Conservation (phyloP, 2,888 invertebrate genomes). For the Andrena trimmerana region DNA sequence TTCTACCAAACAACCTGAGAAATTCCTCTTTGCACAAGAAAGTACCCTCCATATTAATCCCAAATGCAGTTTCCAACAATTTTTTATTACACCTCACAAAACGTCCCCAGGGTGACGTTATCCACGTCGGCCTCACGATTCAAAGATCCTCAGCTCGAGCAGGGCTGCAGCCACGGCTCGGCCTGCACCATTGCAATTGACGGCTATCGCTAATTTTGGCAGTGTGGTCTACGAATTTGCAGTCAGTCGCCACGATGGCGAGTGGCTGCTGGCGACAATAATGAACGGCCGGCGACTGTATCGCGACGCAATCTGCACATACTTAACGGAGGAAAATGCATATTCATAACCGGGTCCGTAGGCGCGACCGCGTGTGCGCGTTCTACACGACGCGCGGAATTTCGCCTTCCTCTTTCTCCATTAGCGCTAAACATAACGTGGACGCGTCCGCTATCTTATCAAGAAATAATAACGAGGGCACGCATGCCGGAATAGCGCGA, state of each 20-base stretch:
- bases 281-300: conserved; percentile 83
- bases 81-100: no score
- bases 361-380: conserved; percentile 70
- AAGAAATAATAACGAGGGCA: conserved; percentile 40
- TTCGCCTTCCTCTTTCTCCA: conserved; percentile 58
- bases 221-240: conserved; percentile 73
- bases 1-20: no score
- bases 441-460: conserved; percentile 22
- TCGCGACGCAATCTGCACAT: conserved; percentile 85
- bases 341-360: conserved; percentile 81
- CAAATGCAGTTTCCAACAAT: no score
- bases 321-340: conserved; percentile 84
- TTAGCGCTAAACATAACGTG: conserved; percentile 43
- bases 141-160: conserved; percentile 13
- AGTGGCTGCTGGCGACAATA: conserved; percentile 83
- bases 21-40: no score
- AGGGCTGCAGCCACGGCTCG: neutral
- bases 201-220: conserved; percentile 79
- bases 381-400: conserved; percentile 58
- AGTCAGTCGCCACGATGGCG: conserved; percentile 73
- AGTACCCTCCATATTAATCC: no score
- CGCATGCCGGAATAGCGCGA: conserved; percentile 23
- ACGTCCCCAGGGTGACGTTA: no score
- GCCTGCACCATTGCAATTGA: conserved; percentile 65
- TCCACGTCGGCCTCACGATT: neutral